Evolutionary conservation across 2,888 invertebrate genomes (phyloP).

Genomic region (Diaprepes abbreviatus): DNA sequence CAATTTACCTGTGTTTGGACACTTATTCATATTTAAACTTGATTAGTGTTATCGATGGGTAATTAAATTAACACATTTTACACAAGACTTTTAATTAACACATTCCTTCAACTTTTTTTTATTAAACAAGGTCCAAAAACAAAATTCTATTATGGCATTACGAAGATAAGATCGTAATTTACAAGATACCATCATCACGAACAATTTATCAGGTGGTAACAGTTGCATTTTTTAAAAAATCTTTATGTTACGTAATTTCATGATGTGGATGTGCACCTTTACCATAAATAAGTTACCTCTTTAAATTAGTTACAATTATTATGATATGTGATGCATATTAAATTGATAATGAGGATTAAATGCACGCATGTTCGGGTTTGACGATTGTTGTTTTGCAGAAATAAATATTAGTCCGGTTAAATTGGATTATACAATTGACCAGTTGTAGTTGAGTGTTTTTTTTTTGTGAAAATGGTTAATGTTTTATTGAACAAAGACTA

Average conservation of each 20-base stretch:
- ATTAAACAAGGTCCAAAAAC: background rate
- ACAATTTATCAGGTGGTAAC: slow-evolving; percentile 15
- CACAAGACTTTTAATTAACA: no score
- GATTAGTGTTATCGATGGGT: no score
- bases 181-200: slow-evolving; percentile 2
- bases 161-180: background rate
- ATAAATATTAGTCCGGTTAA: slow-evolving; percentile 4
- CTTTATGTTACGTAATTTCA: slow-evolving; percentile 10
- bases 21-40: no score
- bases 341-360: background rate
- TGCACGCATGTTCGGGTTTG: no score
- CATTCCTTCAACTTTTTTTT: no score
- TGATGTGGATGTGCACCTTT: slow-evolving; percentile 12
- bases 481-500: background rate
- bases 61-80: no score
- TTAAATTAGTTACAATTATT: slow-evolving; percentile 7
- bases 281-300: background rate
- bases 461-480: background rate
- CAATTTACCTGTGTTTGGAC: no score
- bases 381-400: background rate
- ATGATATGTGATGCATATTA: background rate
- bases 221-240: slow-evolving; percentile 6
- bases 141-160: background rate
- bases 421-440: background rate
- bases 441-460: background rate